These are phyloP conservation scores for Xestia c-nigrum DNA, from an alignment of 2,888 invertebrate genomes.

Conservation along the genomic window DNA sequence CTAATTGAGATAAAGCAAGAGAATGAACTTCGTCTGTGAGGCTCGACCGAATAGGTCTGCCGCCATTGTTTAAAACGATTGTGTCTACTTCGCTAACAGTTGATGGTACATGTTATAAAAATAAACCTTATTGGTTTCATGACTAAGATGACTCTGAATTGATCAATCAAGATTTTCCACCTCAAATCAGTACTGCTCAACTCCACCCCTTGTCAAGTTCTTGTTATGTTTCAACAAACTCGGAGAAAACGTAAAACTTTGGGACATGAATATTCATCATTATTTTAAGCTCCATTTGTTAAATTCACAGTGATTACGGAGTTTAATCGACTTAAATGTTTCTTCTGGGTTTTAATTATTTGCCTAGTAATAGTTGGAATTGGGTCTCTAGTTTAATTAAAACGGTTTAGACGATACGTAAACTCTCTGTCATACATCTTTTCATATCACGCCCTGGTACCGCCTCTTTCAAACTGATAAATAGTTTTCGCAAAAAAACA, in stretches of 20 bases:
- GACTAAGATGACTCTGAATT: background rate
- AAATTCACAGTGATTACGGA: conserved; percentile 24
- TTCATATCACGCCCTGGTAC: conserved; percentile 30
- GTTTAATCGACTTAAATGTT: background rate
- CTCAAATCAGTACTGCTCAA: background rate
- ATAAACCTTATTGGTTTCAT: background rate
- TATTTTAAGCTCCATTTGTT: conserved; percentile 20
- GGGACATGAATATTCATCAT: conserved; percentile 28
- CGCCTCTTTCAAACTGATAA: conserved; percentile 43
- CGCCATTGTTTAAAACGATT: too few species aligned
- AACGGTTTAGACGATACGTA: conserved; percentile 6
- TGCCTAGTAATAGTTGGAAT: background rate
- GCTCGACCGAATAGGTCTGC: too few species aligned
- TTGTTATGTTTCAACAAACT: background rate
- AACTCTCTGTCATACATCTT: background rate
- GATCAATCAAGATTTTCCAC: background rate
- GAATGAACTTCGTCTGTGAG: too few species aligned
- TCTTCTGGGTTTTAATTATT: conserved; percentile 7
- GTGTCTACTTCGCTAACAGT: too few species aligned
- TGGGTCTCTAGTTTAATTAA: background rate
- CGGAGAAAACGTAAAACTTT: conserved; percentile 3
- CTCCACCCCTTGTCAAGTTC: background rate
- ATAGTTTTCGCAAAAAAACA: conserved; percentile 12
- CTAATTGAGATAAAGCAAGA: background rate
- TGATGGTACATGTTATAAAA: background rate